Evolutionary conservation across 2,113 vertebrate species (phyloP).

Genomic region (Zosterops japonicus): DNA sequence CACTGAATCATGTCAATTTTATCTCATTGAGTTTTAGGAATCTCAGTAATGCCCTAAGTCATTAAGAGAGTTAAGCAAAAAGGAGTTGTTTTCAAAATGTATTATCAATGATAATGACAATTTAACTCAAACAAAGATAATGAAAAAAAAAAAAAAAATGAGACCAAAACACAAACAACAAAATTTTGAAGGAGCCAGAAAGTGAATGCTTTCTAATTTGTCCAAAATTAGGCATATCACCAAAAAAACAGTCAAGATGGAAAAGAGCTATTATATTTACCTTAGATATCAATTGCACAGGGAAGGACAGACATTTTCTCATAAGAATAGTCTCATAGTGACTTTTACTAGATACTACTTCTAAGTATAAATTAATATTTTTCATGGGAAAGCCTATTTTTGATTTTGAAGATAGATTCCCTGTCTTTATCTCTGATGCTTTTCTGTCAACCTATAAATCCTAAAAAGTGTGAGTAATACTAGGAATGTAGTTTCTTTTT

Average conservation of each 20-base stretch:
- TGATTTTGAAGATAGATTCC: background rate
- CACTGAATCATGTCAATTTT: background rate
- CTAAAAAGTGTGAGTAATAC: background rate
- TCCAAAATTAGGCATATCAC: background rate
- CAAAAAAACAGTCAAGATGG: background rate
- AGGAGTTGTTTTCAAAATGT: background rate
- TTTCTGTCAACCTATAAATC: background rate
- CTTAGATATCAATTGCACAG: background rate
- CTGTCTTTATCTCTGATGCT: background rate
- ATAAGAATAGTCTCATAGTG: background rate
- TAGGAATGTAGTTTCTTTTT: background rate
- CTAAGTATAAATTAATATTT: background rate
- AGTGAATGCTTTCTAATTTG: background rate
- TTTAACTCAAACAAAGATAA: background rate
- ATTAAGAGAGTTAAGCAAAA: background rate
- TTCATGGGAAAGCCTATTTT: background rate
- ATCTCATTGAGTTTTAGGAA: background rate
- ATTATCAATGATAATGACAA: background rate
- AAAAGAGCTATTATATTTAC: background rate
- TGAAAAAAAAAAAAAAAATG: background rate
- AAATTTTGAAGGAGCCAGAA: background rate
- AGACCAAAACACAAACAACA: background rate
- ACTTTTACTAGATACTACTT: background rate
- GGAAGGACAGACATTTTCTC: background rate
- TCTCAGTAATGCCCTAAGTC: background rate